Conservation (phyloP, 2,113 vertebrate species). For the Leptobrachium ailaonicum region DNA sequence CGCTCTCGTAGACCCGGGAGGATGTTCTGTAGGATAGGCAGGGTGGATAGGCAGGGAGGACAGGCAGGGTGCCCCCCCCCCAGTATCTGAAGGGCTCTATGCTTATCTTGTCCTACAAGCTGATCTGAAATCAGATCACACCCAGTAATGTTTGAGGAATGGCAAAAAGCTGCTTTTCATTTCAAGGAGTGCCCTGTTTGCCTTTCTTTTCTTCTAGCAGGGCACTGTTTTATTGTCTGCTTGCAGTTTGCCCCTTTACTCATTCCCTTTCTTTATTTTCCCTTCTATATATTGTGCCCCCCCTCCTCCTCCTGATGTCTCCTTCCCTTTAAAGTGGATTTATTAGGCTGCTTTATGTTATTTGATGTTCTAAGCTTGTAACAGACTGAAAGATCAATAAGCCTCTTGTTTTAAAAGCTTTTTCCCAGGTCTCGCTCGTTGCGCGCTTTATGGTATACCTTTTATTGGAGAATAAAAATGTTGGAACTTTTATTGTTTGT, state of each 20-base stretch:
- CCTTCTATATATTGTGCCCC: neutral
- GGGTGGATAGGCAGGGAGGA: neutral
- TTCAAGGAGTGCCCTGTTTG: conserved; percentile 37
- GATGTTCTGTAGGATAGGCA: neutral
- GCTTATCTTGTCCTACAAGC: neutral
- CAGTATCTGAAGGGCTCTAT: neutral
- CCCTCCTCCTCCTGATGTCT: neutral
- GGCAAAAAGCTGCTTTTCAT: neutral
- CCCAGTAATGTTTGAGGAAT: conserved; percentile 25
- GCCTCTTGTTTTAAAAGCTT: conserved; percentile 4
- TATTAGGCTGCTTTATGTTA: neutral
- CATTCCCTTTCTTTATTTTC: neutral
- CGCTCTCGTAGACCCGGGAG: no score
- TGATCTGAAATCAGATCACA: conserved; percentile 10
- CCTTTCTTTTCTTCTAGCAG: conserved; percentile 1
- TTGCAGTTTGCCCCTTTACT: neutral
- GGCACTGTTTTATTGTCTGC: neutral
- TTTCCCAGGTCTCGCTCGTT: neutral
- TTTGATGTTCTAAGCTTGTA: conserved; percentile 23
- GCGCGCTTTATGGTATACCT: neutral
- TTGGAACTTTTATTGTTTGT: neutral
- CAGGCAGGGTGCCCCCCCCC: neutral
- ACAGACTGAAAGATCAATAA: conserved; percentile 30
- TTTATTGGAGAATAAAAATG: neutral
- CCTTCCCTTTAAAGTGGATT: conserved; percentile 2